Evolutionary conservation across 2,797 vertebrate species (phyloP), one percentile per base, ranked within the genome.

Genomic region (Geotria australis): DNA sequence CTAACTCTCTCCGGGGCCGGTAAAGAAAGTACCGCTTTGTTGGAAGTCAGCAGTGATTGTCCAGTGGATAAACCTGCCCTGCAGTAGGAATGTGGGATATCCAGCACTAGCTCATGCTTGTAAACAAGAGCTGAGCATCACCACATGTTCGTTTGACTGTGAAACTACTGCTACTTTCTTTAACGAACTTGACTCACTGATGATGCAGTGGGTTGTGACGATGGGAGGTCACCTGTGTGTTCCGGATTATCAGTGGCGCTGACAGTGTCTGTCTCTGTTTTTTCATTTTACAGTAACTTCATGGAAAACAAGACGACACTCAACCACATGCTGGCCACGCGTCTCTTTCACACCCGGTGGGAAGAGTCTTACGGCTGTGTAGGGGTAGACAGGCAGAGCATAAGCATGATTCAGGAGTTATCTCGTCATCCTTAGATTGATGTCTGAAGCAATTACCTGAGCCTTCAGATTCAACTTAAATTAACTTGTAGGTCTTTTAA

Each of bases 331-430:
- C 64, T 95, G 75, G 85, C 85, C 13, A 79, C 74, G 60, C 77
- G 71, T 67, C 81, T 98, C 68, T 98, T 96, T 75, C 77, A 79
- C 68, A 80, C 76, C 77, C 85, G 82, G 86, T 95, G 74, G 71
- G 73, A 65, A 56, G 15, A n/a, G 4, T 15, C 7, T 48, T 38
- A 38, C 38, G 24, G 38, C 24, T 38, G 24, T 38, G 24, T 24
- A 38, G 24, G 24, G 24, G 24, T 24, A 38, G 38, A 5, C 5
- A 24, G 24, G 5, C 24, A 38, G 24, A 38, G 24, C 5, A 38
- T 24, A n/a, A 46, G 12, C 5, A 15, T 48, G 15, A 47, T 58
- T 2, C 10, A 9, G 47, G 47, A 9, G 46, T 58, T 48, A 38
- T 24, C 24, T 38, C 38, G 24, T 38, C 38, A 38, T 38, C 24